Conservation (phyloP, 53 echinoderm and acorn worm genomes). For the Zoroaster sp. region DNA sequence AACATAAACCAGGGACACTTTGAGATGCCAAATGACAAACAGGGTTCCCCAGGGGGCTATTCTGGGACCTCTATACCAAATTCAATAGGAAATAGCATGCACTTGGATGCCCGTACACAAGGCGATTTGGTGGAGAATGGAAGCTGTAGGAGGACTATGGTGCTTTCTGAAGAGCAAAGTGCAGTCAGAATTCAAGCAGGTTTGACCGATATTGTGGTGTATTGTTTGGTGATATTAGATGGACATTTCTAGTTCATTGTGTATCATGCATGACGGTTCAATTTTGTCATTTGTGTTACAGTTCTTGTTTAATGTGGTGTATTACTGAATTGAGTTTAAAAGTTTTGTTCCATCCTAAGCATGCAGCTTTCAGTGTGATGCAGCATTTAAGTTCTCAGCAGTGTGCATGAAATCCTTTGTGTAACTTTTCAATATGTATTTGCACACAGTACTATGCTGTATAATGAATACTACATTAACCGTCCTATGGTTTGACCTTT, state of each 20-base stretch:
- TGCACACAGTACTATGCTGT: too few species aligned
- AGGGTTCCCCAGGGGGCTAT: not conserved
- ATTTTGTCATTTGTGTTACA: not conserved
- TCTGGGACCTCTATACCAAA: not conserved
- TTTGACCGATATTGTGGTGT: not conserved
- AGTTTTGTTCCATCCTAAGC: too few species aligned
- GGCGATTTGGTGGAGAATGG: not conserved
- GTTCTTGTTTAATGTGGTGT: too few species aligned
- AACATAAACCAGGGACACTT: not conserved
- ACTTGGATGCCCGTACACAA: not conserved
- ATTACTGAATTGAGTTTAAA: too few species aligned
- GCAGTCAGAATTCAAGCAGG: constrained; percentile 50
- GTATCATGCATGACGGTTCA: too few species aligned
- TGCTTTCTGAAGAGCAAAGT: not conserved
- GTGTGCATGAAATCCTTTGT: too few species aligned
- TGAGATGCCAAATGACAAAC: not conserved
- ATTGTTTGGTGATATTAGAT: constrained; percentile 10
- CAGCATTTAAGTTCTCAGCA: too few species aligned
- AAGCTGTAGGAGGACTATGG: not conserved
- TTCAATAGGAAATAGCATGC: not conserved
- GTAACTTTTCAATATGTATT: too few species aligned
- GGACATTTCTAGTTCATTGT: too few species aligned
- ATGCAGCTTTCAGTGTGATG: too few species aligned
- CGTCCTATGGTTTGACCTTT: too few species aligned
- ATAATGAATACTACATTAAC: too few species aligned